Evolutionary conservation across 2,113 vertebrate genomes (phyloP).

Genomic region (Pontoporia blainvillei): DNA sequence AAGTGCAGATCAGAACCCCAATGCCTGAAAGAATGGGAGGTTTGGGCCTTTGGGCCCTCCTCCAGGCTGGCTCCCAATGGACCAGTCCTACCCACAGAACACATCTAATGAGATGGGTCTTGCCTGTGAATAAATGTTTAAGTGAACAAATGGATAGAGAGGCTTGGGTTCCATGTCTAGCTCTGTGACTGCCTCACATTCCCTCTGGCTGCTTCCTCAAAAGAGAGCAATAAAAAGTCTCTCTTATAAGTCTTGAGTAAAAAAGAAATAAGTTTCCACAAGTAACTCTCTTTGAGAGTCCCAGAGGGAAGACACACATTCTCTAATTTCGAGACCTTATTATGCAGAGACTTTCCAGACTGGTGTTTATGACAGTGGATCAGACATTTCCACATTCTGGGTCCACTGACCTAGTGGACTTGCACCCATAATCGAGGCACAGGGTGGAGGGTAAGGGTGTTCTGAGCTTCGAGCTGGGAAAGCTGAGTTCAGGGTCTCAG

Average conservation of each 20-base stretch:
- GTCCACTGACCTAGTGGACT: background rate
- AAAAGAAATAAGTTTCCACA: constrained; percentile 41
- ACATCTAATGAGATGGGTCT: constrained; percentile 52
- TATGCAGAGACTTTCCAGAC: background rate
- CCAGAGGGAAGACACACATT: background rate
- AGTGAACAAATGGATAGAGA: constrained; percentile 50
- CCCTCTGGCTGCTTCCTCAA: constrained; percentile 23
- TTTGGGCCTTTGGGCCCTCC: constrained; percentile 27
- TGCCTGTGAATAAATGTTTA: constrained; percentile 61
- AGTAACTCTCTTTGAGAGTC: background rate
- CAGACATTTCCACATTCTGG: background rate
- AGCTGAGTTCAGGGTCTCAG: background rate
- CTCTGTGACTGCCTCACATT: background rate
- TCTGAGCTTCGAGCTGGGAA: background rate
- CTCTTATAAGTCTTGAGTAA: background rate
- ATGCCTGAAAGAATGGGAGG: background rate
- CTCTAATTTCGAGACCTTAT: background rate
- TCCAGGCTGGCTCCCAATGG: constrained; percentile 28
- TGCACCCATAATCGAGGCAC: background rate
- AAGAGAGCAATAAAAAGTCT: constrained; percentile 39
- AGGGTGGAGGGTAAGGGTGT: background rate
- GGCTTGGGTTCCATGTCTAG: background rate
- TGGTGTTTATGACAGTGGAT: background rate
- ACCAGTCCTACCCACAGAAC: constrained; percentile 17
- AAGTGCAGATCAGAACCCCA: background rate